Evolutionary conservation across 2,888 invertebrate genomes (phyloP), one percentile per base, ranked within the genome.

Genomic region (Emmelina monodactyla): DNA sequence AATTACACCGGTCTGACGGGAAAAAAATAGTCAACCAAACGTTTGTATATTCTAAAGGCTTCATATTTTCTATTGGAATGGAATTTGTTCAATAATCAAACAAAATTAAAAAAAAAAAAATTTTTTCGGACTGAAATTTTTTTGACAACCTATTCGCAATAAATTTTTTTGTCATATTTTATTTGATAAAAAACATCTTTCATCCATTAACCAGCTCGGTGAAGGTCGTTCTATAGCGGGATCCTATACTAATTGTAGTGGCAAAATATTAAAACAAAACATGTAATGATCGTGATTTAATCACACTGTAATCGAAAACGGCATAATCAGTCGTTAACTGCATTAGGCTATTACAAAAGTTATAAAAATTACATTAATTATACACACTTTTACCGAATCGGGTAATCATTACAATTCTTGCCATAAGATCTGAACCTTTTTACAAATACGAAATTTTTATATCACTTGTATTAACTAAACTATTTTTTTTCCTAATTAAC

Each of bases 281-380:
- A 55, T n/a, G n/a, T n/a, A 58, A 50, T 31, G 44, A 53, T 52
- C 59, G 75, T 75, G 76, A 76, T 75, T 75, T 73, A 75, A 76
- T 76, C 76, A 76, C 73, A 54, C 46, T 58, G 56, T 55, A n/a
- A n/a, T n/a, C 49, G 38, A 39, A 47, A 40, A 32, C 41, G 22
- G 34, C 44, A 47, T 45, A 32, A 41, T 40, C 28, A 11, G 30
- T 13, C 30, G 22, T 25, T 31, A 16, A n/a, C n/a, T 25, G 25
- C 35, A 44, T 42, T 40, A 41, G 34, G 46, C 43, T 49, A 55
- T 51, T 60, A 59, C 51, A 62, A 63, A 63, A 53, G 37, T 53
- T 62, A 61, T 50, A 61, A 63, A 57, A 55, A 44, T 44, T 53
- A 53, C 49, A 50, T 51, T 25, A 25, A n/a, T 25, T 25, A n/a